Percentiles rank a stretch among this genome's conserved stretches.
Evolutionary conservation across 2,113 vertebrate species (phyloP).

Genomic region (Centrocercus urophasianus): DNA sequence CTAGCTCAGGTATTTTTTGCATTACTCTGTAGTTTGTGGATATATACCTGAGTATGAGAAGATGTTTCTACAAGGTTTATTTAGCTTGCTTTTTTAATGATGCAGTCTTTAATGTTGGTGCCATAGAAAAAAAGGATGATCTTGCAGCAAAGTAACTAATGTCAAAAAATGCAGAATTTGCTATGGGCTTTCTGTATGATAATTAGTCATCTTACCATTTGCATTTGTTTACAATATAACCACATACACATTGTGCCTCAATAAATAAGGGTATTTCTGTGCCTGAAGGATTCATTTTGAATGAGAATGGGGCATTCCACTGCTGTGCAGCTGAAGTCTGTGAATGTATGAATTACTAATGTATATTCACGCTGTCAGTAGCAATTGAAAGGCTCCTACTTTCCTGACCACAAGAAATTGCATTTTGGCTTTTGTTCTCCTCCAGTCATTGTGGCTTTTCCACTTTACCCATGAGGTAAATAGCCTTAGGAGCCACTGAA

Average conservation of each 20-base stretch:
- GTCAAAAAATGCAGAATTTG: background rate
- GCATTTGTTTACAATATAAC: background rate
- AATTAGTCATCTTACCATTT: background rate
- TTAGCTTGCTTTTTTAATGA: background rate
- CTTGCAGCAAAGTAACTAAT: background rate
- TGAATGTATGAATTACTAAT: slow-evolving; percentile 33
- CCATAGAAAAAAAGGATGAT: background rate
- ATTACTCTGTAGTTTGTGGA: background rate
- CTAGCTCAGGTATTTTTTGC: background rate
- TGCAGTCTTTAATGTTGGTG: background rate
- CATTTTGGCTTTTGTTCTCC: slow-evolving; percentile 34
- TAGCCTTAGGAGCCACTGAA: background rate
- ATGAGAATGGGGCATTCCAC: background rate
- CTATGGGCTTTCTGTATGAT: background rate
- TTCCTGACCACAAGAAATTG: slow-evolving; percentile 20
- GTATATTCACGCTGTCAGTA: slow-evolving; percentile 34
- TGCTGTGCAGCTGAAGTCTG: background rate
- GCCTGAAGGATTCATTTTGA: slow-evolving; percentile 25
- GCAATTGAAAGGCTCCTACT: slow-evolving; percentile 27
- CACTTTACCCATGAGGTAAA: background rate
- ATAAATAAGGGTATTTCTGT: background rate
- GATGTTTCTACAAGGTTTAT: background rate
- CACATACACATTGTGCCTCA: background rate
- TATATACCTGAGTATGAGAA: background rate
- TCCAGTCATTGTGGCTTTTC: background rate